A percentile compares a stretch with the other conserved stretches of the same genome.
Evolutionary conservation across 2,797 vertebrate genomes (phyloP).

Genomic region (Glossophaga mutica): DNA sequence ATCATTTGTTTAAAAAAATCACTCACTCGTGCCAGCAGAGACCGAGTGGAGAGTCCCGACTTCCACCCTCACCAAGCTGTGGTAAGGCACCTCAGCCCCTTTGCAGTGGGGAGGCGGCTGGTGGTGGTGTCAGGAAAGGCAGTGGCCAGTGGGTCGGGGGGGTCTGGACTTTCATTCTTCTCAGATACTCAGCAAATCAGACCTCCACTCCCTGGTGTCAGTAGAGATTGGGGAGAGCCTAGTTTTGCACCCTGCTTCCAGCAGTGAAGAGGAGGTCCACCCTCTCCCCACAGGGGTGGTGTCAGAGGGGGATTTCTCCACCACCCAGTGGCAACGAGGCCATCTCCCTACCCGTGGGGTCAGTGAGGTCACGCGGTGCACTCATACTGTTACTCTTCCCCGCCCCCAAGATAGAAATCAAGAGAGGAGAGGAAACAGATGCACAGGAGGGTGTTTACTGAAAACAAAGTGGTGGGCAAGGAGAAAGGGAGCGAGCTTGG

Average conservation of each 20-base stretch:
- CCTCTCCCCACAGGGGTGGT: neutral
- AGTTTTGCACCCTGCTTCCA: neutral
- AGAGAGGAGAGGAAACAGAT: neutral
- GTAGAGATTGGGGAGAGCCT: neutral
- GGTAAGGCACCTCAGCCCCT: rapidly evolving
- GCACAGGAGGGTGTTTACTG: neutral
- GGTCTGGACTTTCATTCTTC: neutral
- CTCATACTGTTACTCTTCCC: neutral
- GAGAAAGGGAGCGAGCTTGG: neutral
- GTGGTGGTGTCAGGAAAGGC: neutral
- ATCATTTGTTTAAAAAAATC: neutral
- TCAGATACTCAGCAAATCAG: neutral
- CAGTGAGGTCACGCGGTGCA: neutral
- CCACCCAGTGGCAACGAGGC: neutral
- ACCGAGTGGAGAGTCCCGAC: neutral
- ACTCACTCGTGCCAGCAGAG: neutral
- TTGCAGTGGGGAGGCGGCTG: neutral
- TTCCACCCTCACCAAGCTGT: neutral
- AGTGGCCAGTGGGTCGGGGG: neutral
- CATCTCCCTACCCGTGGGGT: neutral
- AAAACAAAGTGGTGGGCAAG: neutral
- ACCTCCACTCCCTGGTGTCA: neutral
- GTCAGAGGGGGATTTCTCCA: neutral
- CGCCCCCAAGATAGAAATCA: neutral
- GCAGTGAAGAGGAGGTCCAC: neutral